Evolutionary conservation across 1,140 invertebrate genomes (phyloP), one percentile per base, ranked within the genome.

Genomic region (Pogonomyrmex barbatus): DNA sequence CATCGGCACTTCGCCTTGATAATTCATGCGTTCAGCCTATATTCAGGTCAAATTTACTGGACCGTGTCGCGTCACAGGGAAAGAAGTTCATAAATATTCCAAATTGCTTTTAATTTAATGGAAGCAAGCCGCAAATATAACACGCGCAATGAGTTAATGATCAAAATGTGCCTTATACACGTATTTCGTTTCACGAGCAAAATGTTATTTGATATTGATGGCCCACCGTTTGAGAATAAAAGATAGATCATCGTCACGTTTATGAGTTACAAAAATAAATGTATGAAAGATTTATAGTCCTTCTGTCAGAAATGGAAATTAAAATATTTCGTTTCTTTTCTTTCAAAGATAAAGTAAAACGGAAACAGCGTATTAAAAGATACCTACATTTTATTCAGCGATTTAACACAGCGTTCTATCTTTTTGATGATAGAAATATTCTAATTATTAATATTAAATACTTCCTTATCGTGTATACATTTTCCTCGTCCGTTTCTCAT

Each of bases 261-360:
- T 50, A 79, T 42, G 50, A 17, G 39, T 79, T 67, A 14, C 76
- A 14, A 65, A 65, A 79, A 65, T 30, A 79, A 50, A 79, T n/a
- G 42, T 6, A 33, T 24, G 6, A 39, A 52, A 52, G 17, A 65
- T 79, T 65, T 50, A 78, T 33, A 36, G 24, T 8, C 14, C 42
- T 76, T 30, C 54, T 39, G 39, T 33, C 36, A 76, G 39, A 30
- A 14, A 60, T 60, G n/a, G 36, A 45, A 76, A 76, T 76, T 60
- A 60, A 73, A 54, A 47, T 24, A 54, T 47, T 73, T 36, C 24
- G 14, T 54, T 36, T 54, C 36, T 54, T 50, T 24, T 24, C 24
- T 24, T 24, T 24, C 24, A 24, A 24, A 54, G 47, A 77, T 77
- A 47, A 60, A 42, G 54, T 62, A 77, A 62, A 62, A 47, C 47